Evolutionary conservation across 1,140 invertebrate genomes (phyloP).

Genomic region (Nylanderia fulva): DNA sequence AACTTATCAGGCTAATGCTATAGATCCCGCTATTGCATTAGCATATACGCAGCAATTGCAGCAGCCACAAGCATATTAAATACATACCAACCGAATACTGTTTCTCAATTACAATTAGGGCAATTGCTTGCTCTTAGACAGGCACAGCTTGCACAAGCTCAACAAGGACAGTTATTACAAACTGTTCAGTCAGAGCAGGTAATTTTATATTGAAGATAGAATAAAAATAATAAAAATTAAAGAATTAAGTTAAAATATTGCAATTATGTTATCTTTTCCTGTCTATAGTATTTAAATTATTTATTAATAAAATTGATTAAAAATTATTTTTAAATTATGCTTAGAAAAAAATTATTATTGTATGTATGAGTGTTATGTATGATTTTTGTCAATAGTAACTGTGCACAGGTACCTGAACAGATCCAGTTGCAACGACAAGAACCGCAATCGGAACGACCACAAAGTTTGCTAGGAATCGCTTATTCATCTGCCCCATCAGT

Average conservation of each 20-base stretch:
- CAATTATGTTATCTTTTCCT: too few relatives aligned
- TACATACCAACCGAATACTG: constrained; percentile 48
- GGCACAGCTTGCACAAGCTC: constrained; percentile 64
- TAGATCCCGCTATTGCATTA: constrained; percentile 63
- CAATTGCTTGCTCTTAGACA: constrained; percentile 72
- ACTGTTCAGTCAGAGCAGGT: constrained; percentile 57
- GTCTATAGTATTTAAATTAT: too few relatives aligned
- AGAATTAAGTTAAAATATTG: neutral
- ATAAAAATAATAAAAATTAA: neutral
- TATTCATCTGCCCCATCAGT: constrained; percentile 79
- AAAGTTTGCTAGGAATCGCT: constrained; percentile 78
- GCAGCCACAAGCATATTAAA: constrained; percentile 65
- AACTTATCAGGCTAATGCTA: constrained; percentile 52
- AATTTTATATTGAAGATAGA: neutral
- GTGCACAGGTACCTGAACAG: constrained; percentile 71
- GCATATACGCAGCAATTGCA: constrained; percentile 76
- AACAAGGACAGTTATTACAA: constrained; percentile 53
- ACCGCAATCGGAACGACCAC: constrained; percentile 60
- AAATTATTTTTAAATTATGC: neutral
- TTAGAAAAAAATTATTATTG: neutral
- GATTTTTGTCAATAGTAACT: constrained; percentile 69
- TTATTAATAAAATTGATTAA: too few relatives aligned
- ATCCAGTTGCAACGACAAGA: constrained; percentile 67
- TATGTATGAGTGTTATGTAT: constrained; percentile 19
- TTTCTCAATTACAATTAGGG: constrained; percentile 72